Evolutionary conservation across 2,888 invertebrate genomes (phyloP).

Genomic region (Eristalinus aeneus): DNA sequence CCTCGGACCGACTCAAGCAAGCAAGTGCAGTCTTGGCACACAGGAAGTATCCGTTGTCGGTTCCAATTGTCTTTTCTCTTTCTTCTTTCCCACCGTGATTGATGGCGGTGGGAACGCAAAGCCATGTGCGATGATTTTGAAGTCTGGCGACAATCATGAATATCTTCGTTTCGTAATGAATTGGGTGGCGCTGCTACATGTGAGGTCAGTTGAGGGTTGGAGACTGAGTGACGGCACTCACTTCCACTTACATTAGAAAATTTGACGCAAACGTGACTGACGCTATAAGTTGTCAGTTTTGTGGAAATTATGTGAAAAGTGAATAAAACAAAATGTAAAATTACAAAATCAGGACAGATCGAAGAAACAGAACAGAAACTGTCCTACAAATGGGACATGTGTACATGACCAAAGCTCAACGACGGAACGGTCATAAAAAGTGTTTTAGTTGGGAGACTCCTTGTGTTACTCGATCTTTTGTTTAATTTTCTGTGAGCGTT

Average conservation of each 20-base stretch:
- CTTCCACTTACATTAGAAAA: no score
- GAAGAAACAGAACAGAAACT: no score
- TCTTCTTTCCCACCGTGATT: constrained; percentile 2
- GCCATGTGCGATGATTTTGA: not conserved
- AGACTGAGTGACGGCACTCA: not conserved
- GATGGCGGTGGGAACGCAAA: constrained; percentile 3
- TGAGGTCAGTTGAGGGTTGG: not conserved
- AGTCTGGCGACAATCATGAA: not conserved
- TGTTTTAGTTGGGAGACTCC: no score
- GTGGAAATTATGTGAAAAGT: not conserved
- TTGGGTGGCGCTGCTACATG: not conserved
- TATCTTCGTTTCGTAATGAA: not conserved
- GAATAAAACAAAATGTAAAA: no score
- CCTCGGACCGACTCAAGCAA: not conserved
- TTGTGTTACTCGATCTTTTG: no score
- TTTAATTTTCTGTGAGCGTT: no score
- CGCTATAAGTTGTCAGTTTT: no score
- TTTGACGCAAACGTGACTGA: no score
- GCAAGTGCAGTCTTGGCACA: constrained; percentile 17
- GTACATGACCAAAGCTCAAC: no score
- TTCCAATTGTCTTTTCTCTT: constrained; percentile 5
- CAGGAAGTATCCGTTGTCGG: constrained; percentile 37
- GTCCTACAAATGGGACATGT: no score
- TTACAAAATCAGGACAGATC: no score
- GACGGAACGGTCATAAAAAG: no score